Percentiles rank a stretch among this genome's conserved stretches.
Evolutionary conservation across 2,113 vertebrate species (phyloP).

Genomic region (Pica pica): DNA sequence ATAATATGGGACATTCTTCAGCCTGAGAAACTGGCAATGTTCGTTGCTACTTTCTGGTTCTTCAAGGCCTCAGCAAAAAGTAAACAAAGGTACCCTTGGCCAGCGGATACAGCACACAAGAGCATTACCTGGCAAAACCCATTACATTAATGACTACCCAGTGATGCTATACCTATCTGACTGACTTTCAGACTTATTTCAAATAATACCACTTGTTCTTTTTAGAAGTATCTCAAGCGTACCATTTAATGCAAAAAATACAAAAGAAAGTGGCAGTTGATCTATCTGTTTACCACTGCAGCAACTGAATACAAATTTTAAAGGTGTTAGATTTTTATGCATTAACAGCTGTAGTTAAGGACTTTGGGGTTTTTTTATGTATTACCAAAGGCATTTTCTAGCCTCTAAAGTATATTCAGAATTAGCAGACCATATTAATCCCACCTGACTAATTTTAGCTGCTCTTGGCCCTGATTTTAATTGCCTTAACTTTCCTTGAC

Average conservation of each 20-base stretch:
- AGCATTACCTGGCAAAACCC: not conserved
- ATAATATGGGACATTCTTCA: not conserved
- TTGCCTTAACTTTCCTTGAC: not conserved
- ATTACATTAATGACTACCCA: not conserved
- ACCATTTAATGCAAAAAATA: not conserved
- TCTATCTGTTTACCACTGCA: not conserved
- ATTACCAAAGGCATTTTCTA: not conserved
- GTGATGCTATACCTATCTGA: not conserved
- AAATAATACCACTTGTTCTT: not conserved
- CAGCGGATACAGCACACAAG: not conserved
- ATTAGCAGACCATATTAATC: not conserved
- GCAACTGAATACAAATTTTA: not conserved
- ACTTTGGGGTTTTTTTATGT: accelerated
- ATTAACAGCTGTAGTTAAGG: not conserved
- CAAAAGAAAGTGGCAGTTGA: not conserved
- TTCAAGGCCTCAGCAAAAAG: not conserved
- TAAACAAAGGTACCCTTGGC: not conserved
- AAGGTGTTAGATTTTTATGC: not conserved
- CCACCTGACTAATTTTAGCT: not conserved
- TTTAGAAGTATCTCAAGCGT: not conserved
- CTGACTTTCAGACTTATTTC: not conserved
- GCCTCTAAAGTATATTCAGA: not conserved
- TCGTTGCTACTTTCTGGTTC: not conserved
- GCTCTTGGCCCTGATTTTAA: not conserved
- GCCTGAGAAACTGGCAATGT: not conserved